Evolutionary conservation across 2,113 vertebrate genomes (phyloP), one percentile per base, ranked within the genome.

Genomic region (Montifringilla adamsi): DNA sequence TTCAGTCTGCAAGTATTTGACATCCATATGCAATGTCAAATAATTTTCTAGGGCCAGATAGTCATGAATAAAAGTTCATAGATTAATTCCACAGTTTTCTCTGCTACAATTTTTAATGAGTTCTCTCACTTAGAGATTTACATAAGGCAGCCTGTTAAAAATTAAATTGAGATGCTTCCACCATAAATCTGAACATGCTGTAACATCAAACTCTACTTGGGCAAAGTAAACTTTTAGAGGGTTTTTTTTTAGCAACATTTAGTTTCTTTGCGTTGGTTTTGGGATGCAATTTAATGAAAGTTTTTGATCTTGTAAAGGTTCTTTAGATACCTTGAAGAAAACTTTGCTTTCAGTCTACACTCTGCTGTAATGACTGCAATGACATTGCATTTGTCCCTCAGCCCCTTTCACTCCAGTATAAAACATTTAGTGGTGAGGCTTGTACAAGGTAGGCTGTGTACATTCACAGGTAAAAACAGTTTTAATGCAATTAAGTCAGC

Each of bases 1-100:
- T 86, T 92, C 79, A 81, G 22, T 39, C 75, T 95, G 76, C 39
- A 67, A 86, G 78, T 94, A 72, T 94, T 81, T 95, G 79, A 93
- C 92, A 94, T 37, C 75, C 64, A 56, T 86, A 90, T 8, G 12
- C 73, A 93, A 81, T 92, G 90, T 77, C 87, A 93, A 92, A 95
- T 93, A 93, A 96, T 93, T 73, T 95, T 91, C 79, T 79, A 56
- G 88, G 88, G 72, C 73, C 79, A 90, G 85, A 81, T n/a, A 95
- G 73, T 92, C 35, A 88, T 41, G 68, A 88, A 93, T 84, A 90
- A 88, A 95, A 86, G 75, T 90, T 94, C 79, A 78, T 15, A 72
- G 69, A 86, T 95, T 90, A 95, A 81, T 88, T 88, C 82, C 91
- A 63, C 47, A n/a, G 33, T 89, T 86, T 77, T 64, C 28, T 72